A percentile compares a stretch with the other conserved stretches of the same genome.
Evolutionary conservation across 37 sponge, comb jelly and placozoan genomes (phyloP).

Genomic region (Aplysina aerophoba): DNA sequence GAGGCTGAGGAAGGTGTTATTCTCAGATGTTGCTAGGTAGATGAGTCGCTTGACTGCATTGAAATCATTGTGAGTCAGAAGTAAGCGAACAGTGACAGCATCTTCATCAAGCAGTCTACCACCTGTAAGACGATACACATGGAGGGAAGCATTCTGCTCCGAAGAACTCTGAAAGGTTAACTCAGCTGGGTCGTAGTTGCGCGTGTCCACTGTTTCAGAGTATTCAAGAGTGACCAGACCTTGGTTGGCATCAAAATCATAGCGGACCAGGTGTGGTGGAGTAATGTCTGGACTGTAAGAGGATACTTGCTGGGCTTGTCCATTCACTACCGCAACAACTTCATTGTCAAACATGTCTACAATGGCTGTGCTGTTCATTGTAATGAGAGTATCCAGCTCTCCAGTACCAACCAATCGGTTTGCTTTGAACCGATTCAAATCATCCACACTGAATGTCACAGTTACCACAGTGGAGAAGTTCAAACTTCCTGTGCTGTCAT

Average conservation of each 20-base stretch:
- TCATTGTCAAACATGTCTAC: constrained; percentile 71
- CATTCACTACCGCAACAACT: constrained; percentile 47
- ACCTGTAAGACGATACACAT: constrained; percentile 53
- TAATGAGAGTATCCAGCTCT: constrained; percentile 57
- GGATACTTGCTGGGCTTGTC: constrained; percentile 21
- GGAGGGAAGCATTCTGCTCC: constrained; percentile 7
- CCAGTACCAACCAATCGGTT: constrained; percentile 64
- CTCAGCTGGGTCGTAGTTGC: constrained; percentile 52
- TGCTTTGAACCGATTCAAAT: constrained; percentile 69
- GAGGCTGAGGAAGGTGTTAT: constrained; percentile 70
- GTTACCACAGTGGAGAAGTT: constrained; percentile 40
- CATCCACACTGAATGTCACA: constrained; percentile 53
- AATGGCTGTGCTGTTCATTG: constrained; percentile 45
- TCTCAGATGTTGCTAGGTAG: constrained; percentile 59
- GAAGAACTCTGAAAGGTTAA: constrained; percentile 72
- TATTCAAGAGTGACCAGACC: constrained; percentile 73
- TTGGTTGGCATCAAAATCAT: constrained; percentile 69
- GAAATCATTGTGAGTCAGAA: constrained; percentile 62
- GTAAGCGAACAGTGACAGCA: constrained; percentile 50
- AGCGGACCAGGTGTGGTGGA: constrained; percentile 60
- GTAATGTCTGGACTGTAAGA: constrained; percentile 61
- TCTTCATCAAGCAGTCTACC: constrained; percentile 56
- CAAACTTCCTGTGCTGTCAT: constrained; percentile 27
- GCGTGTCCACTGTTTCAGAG: constrained; percentile 85
- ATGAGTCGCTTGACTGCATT: constrained; percentile 85